Conservation (phyloP, 2,797 vertebrate species). For the Pangasius djambal region DNA sequence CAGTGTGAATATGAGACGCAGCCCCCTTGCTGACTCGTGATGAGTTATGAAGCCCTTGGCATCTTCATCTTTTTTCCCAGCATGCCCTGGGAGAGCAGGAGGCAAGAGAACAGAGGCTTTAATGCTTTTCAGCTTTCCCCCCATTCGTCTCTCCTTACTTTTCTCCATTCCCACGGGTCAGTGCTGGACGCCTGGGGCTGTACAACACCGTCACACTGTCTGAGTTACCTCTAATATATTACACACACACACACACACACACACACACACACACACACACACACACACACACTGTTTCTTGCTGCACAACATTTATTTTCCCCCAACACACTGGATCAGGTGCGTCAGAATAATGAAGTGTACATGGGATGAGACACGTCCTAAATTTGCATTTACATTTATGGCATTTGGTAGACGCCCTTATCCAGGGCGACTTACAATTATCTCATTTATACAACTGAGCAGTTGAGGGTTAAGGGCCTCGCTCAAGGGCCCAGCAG, state of each 20-base stretch:
- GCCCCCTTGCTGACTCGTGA: constrained; percentile 44
- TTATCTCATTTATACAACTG: too few species aligned
- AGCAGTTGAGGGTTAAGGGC: too few species aligned
- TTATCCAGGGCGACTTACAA: too few species aligned
- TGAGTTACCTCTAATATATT: not conserved
- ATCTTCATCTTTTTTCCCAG: constrained; percentile 55
- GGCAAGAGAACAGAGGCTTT: not conserved
- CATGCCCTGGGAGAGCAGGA: constrained; percentile 38
- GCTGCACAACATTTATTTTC: not conserved
- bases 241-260: constrained; percentile 5
- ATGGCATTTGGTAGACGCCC: too few species aligned
- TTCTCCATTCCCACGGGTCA: not conserved
- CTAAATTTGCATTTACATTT: too few species aligned
- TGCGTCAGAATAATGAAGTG: not conserved
- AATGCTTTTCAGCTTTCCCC: constrained; percentile 1
- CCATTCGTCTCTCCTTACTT: constrained; percentile 21
- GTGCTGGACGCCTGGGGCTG: not conserved
- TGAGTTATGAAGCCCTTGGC: constrained; percentile 54
- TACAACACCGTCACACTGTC: not conserved
- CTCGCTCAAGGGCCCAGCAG: too few species aligned
- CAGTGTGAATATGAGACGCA: constrained; percentile 18
- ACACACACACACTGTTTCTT: not conserved
- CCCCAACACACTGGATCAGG: not conserved
- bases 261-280: not conserved
- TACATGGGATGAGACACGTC: too few species aligned